Evolutionary conservation across 2,113 vertebrate species (phyloP), one percentile per base, ranked within the genome.

Genomic region (Phaethornis superciliosus): DNA sequence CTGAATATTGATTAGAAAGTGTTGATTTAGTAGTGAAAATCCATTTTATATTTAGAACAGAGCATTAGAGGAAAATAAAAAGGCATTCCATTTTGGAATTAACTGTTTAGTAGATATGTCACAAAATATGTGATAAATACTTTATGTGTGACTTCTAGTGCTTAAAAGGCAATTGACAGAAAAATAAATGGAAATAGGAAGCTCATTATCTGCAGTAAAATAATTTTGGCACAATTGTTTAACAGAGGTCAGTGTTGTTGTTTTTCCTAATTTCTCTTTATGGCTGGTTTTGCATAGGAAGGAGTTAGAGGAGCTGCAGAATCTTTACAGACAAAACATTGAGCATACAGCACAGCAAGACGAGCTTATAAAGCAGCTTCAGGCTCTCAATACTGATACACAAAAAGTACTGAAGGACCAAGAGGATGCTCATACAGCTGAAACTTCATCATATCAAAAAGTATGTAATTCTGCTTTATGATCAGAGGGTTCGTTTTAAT

Each of bases 291-390:
- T 89, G 55, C 42, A 74, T 81, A 99, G 99, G 89, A 96, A 97
- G 44, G 98, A 99, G 86, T 95, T 98, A 84, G 97, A 98, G 89
- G 98, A 99, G 74, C 94, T 99, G 89, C 98, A 98, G 97, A 97
- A 96, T 85, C 97, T 98, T 87, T 99, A 99, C 92, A 98, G 94
- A 80, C 98, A 98, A 97, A 99, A 98, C 87, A 95, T 75, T 28
- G 97, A 98, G 58, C 98, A 99, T 62, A 97, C 97, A 81, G 93
- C 96, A 33, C 98, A 99, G 95, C 99, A 99, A 94, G 97, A 98
- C 71, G 97, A 99, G 88, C 97, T 99, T 85, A 99, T 99, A 97
- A 98, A 98, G 95, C 98, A 99, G 90, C 98, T 99, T 95, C 98
- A 99, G 93, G 93, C 97, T 89, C 98, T 99, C 91, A 99, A 98